Percentiles rank a stretch among this genome's conserved stretches.
phyloP scores from a whole-genome alignment of 2,797 vertebrate species.

The Enteromius unitaeniatus region DNA sequence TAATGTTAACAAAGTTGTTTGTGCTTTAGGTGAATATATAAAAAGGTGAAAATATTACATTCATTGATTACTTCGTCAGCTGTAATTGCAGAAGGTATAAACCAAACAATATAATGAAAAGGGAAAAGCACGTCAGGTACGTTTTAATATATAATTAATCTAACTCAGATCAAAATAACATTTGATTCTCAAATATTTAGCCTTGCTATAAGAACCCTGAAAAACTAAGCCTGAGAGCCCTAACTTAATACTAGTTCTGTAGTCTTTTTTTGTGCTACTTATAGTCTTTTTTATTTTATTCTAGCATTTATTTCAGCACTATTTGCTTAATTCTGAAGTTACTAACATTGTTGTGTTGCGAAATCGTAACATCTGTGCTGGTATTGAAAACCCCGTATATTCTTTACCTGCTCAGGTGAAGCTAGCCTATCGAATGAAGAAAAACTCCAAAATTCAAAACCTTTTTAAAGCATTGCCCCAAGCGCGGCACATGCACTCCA shows the following conservation, averaged over 20 bases:
- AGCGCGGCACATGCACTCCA: constrained; percentile 6
- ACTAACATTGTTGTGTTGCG: not conserved
- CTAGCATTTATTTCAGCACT: not conserved
- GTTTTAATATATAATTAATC: not conserved
- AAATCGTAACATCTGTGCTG: not conserved
- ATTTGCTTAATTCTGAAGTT: not conserved
- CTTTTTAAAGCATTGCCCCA: not conserved
- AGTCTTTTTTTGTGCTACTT: not conserved
- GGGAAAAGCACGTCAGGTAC: not conserved
- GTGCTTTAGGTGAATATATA: not conserved
- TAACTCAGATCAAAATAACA: not conserved
- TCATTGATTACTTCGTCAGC: not conserved
- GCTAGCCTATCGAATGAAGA: not conserved
- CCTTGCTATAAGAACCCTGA: not conserved
- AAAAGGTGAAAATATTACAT: not conserved
- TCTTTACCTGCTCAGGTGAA: not conserved
- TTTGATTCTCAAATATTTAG: not conserved
- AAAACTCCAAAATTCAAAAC: not conserved
- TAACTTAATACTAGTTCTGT: not conserved
- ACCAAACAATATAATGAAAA: not conserved
- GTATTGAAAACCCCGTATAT: not conserved
- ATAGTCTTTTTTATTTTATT: too few species aligned
- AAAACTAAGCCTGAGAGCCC: too few species aligned
- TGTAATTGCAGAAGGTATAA: too few species aligned
- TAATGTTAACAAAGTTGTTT: not conserved